Conservation (phyloP, 2,888 invertebrate species). For the Dryomyza anilis region DNA sequence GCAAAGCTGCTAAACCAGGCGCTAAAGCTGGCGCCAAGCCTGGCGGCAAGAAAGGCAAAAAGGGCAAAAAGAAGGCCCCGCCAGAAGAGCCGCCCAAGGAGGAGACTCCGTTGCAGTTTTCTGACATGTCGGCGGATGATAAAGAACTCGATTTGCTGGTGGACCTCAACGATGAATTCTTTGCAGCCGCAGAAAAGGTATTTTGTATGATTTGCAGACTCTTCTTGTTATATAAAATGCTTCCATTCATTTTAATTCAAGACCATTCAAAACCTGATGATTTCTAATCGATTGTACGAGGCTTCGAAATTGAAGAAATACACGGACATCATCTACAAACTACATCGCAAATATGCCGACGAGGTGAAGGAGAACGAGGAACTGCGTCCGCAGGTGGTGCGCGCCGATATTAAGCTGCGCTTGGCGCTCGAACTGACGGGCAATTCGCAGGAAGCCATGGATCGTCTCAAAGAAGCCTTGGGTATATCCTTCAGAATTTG, state of each 20-base stretch:
- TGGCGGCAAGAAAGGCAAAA: conserved; percentile 33
- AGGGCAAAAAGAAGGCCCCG: conserved; percentile 34
- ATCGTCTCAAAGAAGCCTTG: conserved; percentile 42
- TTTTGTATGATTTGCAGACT: not conserved
- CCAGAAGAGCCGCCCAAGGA: conserved; percentile 4
- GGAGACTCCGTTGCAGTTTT: conserved; percentile 36
- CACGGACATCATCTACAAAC: conserved; percentile 44
- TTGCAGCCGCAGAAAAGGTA: conserved; percentile 39
- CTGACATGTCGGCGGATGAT: conserved; percentile 35
- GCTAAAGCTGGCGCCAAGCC: not conserved
- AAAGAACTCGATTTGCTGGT: conserved; percentile 46
- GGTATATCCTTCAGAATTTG: conserved; percentile 31
- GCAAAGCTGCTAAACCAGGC: not conserved
- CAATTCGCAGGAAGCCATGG: conserved; percentile 46
- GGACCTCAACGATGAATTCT: conserved; percentile 51
- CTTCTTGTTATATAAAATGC: no score
- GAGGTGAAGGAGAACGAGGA: conserved; percentile 37
- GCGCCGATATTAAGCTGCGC: conserved; percentile 47
- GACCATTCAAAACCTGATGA: conserved; percentile 45
- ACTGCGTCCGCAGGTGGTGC: conserved; percentile 38
- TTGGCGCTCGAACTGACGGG: conserved; percentile 49
- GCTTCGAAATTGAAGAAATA: conserved; percentile 48
- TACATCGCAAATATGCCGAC: conserved; percentile 45
- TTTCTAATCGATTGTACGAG: conserved; percentile 40
- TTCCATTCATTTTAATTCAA: conserved; percentile 21